Evolutionary conservation across 2,797 vertebrate genomes (phyloP), one percentile per base, ranked within the genome.

Genomic region (Manis pentadactyla): DNA sequence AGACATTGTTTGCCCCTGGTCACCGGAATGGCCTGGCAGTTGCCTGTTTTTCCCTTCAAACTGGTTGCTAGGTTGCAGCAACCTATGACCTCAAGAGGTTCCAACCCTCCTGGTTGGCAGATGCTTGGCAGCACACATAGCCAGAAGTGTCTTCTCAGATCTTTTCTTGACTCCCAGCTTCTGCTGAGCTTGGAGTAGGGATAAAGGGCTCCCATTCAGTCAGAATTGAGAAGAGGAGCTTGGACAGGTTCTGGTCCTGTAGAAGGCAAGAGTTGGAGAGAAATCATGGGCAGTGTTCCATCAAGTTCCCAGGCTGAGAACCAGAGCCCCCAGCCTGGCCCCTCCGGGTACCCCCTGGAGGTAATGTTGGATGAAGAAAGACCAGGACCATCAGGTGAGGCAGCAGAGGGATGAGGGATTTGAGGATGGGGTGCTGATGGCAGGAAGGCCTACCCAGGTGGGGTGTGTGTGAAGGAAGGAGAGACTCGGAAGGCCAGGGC

Each of bases 331-430:
- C 29, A 86, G 69, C 12, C 3, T 17, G 78, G 37, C 8, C 53
- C 12, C 31, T 83, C 57, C 0, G 34, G 34, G 12, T 25, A 29
- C 15, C 31, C 31, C 73, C 61, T n/a, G 0, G 71, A 81, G 12
- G n/a, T 34, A 46, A 23, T 27, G 17, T 4, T 63, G 5, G 71
- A 49, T 25, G 19, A 95, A 5, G 90, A 85, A 14, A 11, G 2
- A 5, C 83, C 79, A 25, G 94, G 83, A 61, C 79, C 61, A 9
- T 61, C 90, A 94, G 94, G 96, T 97, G 78, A 97, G 57, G 39
- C 29, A 29, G 27, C 3, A 34, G 42, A 31, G 18, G 3, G 7
- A 55, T 82, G 68, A 63, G 74, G 49, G 14, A 37, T 23, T 6
- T 31, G 49, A 55, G 53, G 34, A 81, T 39, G 42, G 23, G 14